Evolutionary conservation across 2,888 invertebrate species (phyloP).

Genomic region (Drosophila paranaensis): DNA sequence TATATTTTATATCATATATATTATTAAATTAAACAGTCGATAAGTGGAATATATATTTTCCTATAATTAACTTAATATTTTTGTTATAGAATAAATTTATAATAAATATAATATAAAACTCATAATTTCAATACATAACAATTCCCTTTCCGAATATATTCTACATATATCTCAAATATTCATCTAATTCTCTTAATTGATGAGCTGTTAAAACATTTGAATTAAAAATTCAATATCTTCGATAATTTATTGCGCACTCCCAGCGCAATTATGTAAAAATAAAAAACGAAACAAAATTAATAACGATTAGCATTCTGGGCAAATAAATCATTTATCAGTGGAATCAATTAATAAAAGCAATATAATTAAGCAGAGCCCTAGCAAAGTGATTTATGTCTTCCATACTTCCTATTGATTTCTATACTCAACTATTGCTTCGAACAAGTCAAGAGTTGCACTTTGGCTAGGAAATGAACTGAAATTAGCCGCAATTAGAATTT

Average conservation of each 20-base stretch:
- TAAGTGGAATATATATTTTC: no score
- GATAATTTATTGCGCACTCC: slow-evolving; percentile 18
- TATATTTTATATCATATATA: background rate
- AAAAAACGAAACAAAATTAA: background rate
- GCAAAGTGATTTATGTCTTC: slow-evolving; percentile 28
- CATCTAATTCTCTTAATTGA: background rate
- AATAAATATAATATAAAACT: no score
- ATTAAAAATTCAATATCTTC: background rate
- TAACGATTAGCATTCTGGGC: slow-evolving; percentile 32
- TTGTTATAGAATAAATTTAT: no score
- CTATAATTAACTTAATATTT: no score
- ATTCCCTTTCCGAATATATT: background rate
- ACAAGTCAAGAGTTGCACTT: slow-evolving; percentile 6
- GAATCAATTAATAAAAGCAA: slow-evolving; percentile 34
- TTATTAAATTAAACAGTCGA: no score
- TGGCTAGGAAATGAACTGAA: slow-evolving; percentile 24
- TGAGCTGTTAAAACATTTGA: slow-evolving; percentile 6
- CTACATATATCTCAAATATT: background rate
- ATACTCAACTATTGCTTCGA: slow-evolving; percentile 5
- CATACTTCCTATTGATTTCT: slow-evolving; percentile 9
- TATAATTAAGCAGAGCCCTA: slow-evolving; percentile 12
- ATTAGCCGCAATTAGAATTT: slow-evolving; percentile 21
- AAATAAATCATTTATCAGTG: slow-evolving; percentile 40
- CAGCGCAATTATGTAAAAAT: slow-evolving; percentile 28
- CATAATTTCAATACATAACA: no score